Percentiles rank a stretch among this genome's conserved stretches.
Evolutionary conservation across 2,888 invertebrate species (phyloP).

Genomic region (Plemyria rubiginata): DNA sequence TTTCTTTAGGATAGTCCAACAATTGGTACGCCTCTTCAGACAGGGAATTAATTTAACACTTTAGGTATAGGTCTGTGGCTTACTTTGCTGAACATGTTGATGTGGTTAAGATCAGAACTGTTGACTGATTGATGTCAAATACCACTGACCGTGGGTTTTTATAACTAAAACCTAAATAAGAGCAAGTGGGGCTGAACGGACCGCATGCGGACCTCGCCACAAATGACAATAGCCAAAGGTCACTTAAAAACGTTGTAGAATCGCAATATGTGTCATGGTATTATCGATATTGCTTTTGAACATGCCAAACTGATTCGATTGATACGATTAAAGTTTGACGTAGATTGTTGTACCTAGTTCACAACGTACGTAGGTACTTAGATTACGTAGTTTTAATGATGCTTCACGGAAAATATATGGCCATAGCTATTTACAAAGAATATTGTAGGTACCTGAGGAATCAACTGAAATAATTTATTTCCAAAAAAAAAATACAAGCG

Average conservation of each 20-base stretch:
- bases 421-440: no score
- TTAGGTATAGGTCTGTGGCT: conserved; percentile 39
- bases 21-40: not conserved
- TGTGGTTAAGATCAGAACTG: conserved; percentile 56
- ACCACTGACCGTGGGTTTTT: conserved; percentile 66
- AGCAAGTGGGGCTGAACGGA: conserved; percentile 68
- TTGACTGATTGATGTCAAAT: conserved; percentile 69
- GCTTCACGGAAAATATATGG: no score
- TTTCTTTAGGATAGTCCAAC: not conserved
- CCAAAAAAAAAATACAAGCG: no score
- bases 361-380: no score
- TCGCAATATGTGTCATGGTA: conserved; percentile 75
- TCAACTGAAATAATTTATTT: no score
- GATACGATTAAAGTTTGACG: not conserved
- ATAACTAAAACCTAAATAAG: conserved; percentile 63
- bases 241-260: conserved; percentile 65
- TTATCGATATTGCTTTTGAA: conserved; percentile 51
- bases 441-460: no score
- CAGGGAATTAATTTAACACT: not conserved
- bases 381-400: no score
- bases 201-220: conserved; percentile 60
- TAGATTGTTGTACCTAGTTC: not conserved
- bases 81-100: conserved; percentile 76
- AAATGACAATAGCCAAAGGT: conserved; percentile 71
- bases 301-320: conserved; percentile 46